Percentiles rank a stretch among this genome's conserved stretches.
These are phyloP conservation scores for Hyalella azteca DNA, from an alignment of 2,888 invertebrate genomes.

Conservation along the genomic window DNA sequence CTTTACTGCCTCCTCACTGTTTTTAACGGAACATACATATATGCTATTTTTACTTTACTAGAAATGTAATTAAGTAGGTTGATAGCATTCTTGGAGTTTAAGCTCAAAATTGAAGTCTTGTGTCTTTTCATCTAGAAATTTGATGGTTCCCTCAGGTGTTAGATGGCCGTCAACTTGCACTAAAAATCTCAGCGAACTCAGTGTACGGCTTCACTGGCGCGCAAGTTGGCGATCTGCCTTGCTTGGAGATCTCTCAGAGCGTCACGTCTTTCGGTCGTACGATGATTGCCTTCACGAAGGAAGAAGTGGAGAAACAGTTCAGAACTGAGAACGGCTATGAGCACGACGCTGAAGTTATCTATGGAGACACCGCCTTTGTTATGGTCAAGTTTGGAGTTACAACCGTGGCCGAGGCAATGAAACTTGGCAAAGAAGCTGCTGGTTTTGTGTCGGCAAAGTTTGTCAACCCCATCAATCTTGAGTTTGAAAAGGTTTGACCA, in stretches of 20 bases:
- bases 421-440: slow-evolving; percentile 91
- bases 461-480: slow-evolving; percentile 93
- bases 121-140: too few relatives aligned
- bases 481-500: slow-evolving; percentile 99
- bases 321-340: slow-evolving; percentile 69
- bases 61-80: too few relatives aligned
- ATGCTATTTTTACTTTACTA: too few relatives aligned
- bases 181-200: slow-evolving; percentile 99
- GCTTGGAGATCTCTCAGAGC: slow-evolving; percentile 88
- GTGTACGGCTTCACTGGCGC: slow-evolving; percentile 99
- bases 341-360: slow-evolving; percentile 89
- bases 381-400: slow-evolving; percentile 99
- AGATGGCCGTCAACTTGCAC: slow-evolving; percentile 94
- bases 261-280: slow-evolving; percentile 92
- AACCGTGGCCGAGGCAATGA: slow-evolving; percentile 90
- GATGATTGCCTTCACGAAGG: slow-evolving; percentile 96
- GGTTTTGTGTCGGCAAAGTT: slow-evolving; percentile 89
- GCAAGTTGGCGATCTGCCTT: slow-evolving; percentile 92
- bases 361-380: slow-evolving; percentile 99
- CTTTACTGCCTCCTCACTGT: too few relatives aligned
- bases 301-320: slow-evolving; percentile 85
- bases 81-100: too few relatives aligned
- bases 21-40: too few relatives aligned
- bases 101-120: too few relatives aligned
- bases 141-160: too few relatives aligned